Conservation (phyloP, 2,797 vertebrate genomes). For the Melanotaenia trifasciata region DNA sequence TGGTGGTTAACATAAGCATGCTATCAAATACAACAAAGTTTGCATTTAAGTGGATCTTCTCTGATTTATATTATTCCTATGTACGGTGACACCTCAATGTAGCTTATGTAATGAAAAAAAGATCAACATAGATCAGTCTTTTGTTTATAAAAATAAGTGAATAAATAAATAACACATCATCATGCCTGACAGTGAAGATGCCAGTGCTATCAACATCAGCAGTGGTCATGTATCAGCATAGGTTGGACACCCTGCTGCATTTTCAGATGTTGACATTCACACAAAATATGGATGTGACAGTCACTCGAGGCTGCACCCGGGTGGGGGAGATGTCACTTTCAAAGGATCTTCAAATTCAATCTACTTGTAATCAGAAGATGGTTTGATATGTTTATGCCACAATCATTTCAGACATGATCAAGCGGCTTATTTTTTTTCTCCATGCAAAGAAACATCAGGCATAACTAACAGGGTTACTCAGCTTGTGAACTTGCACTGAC, state of each 20-base stretch:
- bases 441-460: not conserved
- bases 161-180: not conserved
- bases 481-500: not conserved
- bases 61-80: not conserved
- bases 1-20: not conserved
- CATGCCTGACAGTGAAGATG: not conserved
- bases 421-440: not conserved
- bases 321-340: conserved; percentile 18
- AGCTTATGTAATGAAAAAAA: not conserved
- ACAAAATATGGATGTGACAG: conserved; percentile 37
- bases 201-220: conserved; percentile 8
- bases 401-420: not conserved
- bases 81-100: not conserved
- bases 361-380: not conserved
- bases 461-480: not conserved
- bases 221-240: conserved; percentile 9
- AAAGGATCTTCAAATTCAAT: conserved; percentile 6
- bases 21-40: not conserved
- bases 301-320: conserved; percentile 19
- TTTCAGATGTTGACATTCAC: conserved; percentile 44
- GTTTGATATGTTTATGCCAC: not conserved
- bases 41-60: not conserved
- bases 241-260: conserved; percentile 21
- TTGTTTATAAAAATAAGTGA: not conserved
- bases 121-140: not conserved